Evolutionary conservation across 2,113 vertebrate species (phyloP).

Genomic region (Gymnobelideus leadbeateri): DNA sequence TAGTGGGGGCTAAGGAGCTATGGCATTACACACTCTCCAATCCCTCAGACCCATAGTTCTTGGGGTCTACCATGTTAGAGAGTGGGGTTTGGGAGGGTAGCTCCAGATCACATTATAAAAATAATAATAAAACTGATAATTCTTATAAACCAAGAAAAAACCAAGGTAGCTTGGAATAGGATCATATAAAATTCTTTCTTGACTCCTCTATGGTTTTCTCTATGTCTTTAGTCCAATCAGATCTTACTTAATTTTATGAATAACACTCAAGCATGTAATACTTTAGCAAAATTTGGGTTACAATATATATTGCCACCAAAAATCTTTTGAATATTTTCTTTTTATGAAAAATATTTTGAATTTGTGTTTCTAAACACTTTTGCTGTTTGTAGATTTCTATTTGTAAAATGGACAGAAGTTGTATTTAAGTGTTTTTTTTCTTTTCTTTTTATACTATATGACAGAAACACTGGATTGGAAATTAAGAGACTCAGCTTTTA

Average conservation of each 20-base stretch:
- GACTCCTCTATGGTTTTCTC: neutral
- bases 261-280: neutral
- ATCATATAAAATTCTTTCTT: neutral
- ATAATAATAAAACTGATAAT: neutral
- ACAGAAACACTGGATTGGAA: neutral
- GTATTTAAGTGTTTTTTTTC: neutral
- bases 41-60: neutral
- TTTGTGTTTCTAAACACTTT: neutral
- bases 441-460: neutral
- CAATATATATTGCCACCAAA: neutral
- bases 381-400: neutral
- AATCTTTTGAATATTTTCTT: neutral
- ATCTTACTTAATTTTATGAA: neutral
- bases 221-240: neutral
- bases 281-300: neutral
- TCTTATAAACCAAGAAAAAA: neutral
- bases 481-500: neutral
- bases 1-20: neutral
- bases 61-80: neutral
- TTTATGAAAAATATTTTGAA: neutral
- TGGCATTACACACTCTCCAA: neutral
- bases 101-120: neutral
- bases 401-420: neutral
- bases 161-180: neutral
- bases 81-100: neutral